A percentile compares a stretch with the other conserved stretches of the same genome.
phyloP scores from a whole-genome alignment of 2,888 invertebrate genomes.

The Erebia epiphron region DNA sequence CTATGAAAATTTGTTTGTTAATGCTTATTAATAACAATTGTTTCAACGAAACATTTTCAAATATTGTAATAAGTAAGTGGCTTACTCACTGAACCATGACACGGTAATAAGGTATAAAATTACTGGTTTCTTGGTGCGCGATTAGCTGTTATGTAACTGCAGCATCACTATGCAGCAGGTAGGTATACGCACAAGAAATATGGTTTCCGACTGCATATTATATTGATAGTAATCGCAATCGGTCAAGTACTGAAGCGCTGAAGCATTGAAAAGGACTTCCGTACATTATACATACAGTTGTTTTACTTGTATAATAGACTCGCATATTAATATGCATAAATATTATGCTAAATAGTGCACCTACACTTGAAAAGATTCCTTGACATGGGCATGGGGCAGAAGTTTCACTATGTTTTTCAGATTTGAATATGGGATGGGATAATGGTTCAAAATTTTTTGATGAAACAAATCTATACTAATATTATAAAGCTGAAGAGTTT shows the following conservation, averaged over 20 bases:
- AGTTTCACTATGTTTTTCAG: not conserved
- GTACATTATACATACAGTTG: constrained; percentile 9
- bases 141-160: constrained; percentile 18
- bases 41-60: constrained; percentile 2
- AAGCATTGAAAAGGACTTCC: constrained; percentile 21
- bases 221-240: constrained; percentile 19
- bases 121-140: constrained; percentile 4
- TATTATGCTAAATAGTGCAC: not conserved
- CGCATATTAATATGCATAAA: not conserved
- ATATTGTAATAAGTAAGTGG: constrained; percentile 3
- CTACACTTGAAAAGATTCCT: not conserved
- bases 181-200: constrained; percentile 11
- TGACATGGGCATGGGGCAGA: not conserved
- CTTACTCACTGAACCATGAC: constrained; percentile 18
- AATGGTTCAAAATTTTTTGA: not conserved
- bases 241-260: constrained; percentile 19
- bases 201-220: constrained; percentile 19
- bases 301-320: constrained; percentile 9
- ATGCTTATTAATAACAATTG: not conserved
- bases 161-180: constrained; percentile 19
- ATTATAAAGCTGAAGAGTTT: no score
- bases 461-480: no score
- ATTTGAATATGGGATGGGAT: not conserved
- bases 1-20: not conserved
- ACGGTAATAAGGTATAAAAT: constrained; percentile 6